A percentile compares a stretch with the other conserved stretches of the same genome.
phyloP scores from a whole-genome alignment of 1,140 invertebrate genomes.

The Drosophila neocordata region DNA sequence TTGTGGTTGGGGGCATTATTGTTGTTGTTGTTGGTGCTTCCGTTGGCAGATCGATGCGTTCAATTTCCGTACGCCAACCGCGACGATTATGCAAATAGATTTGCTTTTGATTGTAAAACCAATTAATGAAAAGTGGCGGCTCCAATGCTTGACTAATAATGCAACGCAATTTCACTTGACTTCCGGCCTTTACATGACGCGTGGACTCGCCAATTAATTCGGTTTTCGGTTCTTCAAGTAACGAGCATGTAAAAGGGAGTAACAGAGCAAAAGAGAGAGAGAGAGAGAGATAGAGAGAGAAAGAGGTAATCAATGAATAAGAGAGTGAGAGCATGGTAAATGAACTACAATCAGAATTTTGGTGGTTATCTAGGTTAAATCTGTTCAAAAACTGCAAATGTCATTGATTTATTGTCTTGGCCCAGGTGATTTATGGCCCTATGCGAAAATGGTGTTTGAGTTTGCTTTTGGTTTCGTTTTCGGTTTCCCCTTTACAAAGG shows the following conservation, averaged over 20 bases:
- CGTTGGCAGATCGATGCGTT: conserved; percentile 79
- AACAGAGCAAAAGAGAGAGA: conserved; percentile 29
- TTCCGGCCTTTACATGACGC: conserved; percentile 86
- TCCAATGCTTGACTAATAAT: conserved; percentile 86
- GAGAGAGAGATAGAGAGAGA: conserved; percentile 10
- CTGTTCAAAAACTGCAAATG: conserved; percentile 46
- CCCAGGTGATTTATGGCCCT: conserved; percentile 57
- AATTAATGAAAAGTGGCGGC: conserved; percentile 86
- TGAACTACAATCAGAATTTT: conserved; percentile 25
- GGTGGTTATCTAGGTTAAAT: conserved; percentile 31
- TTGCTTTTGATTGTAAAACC: conserved; percentile 85
- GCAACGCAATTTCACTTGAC: conserved; percentile 85
- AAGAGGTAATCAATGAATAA: neutral
- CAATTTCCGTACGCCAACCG: conserved; percentile 82
- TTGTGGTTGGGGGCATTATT: conserved; percentile 31
- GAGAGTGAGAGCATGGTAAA: conserved; percentile 4
- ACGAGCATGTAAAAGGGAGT: conserved; percentile 22
- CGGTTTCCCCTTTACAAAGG: conserved; percentile 28
- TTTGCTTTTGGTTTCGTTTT: conserved; percentile 23
- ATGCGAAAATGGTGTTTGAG: conserved; percentile 21
- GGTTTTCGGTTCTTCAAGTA: conserved; percentile 84
- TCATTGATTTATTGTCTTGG: conserved; percentile 69
- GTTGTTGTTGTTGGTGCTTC: conserved; percentile 63
- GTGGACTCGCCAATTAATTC: conserved; percentile 85
- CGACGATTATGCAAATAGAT: conserved; percentile 82